phyloP scores from a whole-genome alignment of 2,797 vertebrate genomes.

The Scleropages formosus region DNA sequence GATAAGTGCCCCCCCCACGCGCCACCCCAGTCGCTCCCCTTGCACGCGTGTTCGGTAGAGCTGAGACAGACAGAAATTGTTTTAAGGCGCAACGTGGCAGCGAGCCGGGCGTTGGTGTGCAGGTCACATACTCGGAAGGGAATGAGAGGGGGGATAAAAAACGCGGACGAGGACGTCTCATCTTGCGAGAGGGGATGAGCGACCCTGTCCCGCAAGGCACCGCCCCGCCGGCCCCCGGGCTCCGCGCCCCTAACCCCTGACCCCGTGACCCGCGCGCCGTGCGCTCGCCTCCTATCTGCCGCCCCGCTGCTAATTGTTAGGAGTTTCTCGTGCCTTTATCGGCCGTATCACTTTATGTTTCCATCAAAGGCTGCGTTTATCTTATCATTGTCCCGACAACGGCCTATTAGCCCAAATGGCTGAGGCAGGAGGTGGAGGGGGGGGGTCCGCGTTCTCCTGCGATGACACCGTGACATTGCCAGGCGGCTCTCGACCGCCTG shows the following conservation, averaged over 20 bases:
- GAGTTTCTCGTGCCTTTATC: conserved; percentile 59
- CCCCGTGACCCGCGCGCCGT: conserved; percentile 8
- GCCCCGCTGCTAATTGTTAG: conserved; percentile 62
- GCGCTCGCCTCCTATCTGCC: conserved; percentile 39
- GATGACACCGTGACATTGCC: conserved; percentile 72
- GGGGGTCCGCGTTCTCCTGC: conserved; percentile 56
- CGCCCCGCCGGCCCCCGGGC: background rate
- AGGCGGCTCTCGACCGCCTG: conserved; percentile 56
- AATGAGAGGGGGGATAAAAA: conserved; percentile 43
- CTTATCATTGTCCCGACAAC: conserved; percentile 74
- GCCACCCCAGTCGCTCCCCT: conserved; percentile 32
- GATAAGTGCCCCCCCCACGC: conserved; percentile 69
- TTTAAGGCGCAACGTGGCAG: conserved; percentile 44
- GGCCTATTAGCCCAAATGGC: conserved; percentile 68
- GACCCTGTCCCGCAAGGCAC: background rate
- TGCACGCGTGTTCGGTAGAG: conserved; percentile 45
- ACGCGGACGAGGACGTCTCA: conserved; percentile 46
- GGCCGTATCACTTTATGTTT: conserved; percentile 64
- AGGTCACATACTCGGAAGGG: conserved; percentile 58
- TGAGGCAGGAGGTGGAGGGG: conserved; percentile 28
- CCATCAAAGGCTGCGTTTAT: conserved; percentile 70
- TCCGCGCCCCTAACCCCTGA: background rate
- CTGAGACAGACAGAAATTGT: conserved; percentile 51
- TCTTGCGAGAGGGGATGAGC: conserved; percentile 25
- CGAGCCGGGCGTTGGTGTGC: conserved; percentile 56